These are phyloP conservation scores for Eufriesea mexicana DNA, from an alignment of 1,140 invertebrate genomes.

Conservation along the genomic window DNA sequence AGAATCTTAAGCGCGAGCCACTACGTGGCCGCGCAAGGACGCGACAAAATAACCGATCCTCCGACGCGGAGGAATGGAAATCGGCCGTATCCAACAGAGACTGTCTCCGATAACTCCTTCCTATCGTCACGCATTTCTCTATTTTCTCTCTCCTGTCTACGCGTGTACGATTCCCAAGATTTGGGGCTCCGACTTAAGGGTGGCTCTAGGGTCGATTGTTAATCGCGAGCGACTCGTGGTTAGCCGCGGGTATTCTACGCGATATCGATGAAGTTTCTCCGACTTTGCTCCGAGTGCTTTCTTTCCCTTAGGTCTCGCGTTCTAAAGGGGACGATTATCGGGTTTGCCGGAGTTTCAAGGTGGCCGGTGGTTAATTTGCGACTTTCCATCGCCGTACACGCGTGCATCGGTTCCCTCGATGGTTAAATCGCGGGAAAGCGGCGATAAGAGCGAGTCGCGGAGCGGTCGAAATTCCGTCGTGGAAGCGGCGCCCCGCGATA, in stretches of 20 bases:
- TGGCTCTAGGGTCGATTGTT: too few species aligned
- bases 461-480: conserved; percentile 3
- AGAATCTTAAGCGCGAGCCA: conserved; percentile 43
- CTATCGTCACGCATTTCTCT: not conserved
- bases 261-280: too few species aligned
- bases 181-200: too few species aligned
- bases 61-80: conserved; percentile 44
- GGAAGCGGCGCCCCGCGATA: not conserved
- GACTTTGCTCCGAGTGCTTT: too few species aligned
- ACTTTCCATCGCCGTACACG: not conserved
- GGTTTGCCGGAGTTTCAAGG: not conserved
- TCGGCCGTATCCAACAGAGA: not conserved
- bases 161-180: too few species aligned
- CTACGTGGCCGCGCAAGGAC: conserved; percentile 39
- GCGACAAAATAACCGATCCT: conserved; percentile 38
- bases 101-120: conserved; percentile 36
- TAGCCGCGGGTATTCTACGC: not conserved
- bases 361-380: too few species aligned
- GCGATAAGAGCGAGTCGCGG: not conserved
- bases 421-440: not conserved
- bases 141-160: too few species aligned
- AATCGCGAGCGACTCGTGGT: not conserved
- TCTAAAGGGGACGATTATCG: not conserved
- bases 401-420: not conserved
- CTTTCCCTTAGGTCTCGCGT: not conserved